Conservation (phyloP, 2,888 invertebrate genomes). For the Lacanobia oleracea region DNA sequence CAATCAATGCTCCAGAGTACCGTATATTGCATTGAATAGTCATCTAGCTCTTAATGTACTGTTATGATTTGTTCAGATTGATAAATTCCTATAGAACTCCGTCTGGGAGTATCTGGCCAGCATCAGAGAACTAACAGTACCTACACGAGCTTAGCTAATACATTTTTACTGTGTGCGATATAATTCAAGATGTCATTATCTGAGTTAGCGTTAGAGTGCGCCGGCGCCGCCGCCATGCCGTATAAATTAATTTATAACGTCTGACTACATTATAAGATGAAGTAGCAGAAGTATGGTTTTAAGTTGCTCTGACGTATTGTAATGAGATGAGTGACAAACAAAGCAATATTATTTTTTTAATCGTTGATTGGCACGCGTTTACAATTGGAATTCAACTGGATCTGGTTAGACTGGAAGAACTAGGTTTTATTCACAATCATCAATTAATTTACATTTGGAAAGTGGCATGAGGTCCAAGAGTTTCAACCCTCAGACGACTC, state of each 20-base stretch:
- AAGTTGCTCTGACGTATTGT: background rate
- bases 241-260: constrained; percentile 64
- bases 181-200: constrained; percentile 65
- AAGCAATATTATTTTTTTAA: background rate
- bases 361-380: too few relatives aligned
- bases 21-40: constrained; percentile 6
- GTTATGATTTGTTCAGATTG: constrained; percentile 16
- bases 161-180: constrained; percentile 54
- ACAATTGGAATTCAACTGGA: too few relatives aligned
- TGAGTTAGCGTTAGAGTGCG: constrained; percentile 54
- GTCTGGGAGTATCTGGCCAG: background rate
- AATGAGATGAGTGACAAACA: background rate
- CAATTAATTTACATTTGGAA: too few relatives aligned
- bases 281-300: constrained; percentile 25
- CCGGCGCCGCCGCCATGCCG: constrained; percentile 56
- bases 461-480: too few relatives aligned
- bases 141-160: constrained; percentile 30
- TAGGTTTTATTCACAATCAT: too few relatives aligned
- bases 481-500: too few relatives aligned
- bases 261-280: background rate
- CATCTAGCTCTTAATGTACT: constrained; percentile 7
- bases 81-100: constrained; percentile 14
- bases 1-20: constrained; percentile 11
- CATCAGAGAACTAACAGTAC: constrained; percentile 56
- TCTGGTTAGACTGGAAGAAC: too few relatives aligned